Percentiles rank a stretch among this genome's conserved stretches.
Conservation (phyloP, 2,797 vertebrate species). For the Pseudomugil tenellus region DNA sequence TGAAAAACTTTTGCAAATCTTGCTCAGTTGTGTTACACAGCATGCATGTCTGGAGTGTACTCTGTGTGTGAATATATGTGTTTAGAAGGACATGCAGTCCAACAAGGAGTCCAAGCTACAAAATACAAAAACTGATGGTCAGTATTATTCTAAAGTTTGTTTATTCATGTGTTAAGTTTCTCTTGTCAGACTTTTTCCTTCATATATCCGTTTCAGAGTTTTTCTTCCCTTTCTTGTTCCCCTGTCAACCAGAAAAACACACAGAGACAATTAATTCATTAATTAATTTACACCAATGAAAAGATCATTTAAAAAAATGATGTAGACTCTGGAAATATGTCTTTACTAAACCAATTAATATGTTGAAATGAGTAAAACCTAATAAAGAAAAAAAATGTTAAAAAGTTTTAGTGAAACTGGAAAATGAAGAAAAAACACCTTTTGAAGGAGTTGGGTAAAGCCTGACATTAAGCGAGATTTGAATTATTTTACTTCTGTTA, state of each 20-base stretch:
- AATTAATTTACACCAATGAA: not conserved
- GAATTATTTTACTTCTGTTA: too few relatives aligned
- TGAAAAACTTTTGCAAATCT: constrained; percentile 29
- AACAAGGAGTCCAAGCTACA: constrained; percentile 25
- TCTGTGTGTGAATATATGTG: constrained; percentile 10
- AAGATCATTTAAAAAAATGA: too few relatives aligned
- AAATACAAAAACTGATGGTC: constrained; percentile 64
- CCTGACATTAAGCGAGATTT: too few relatives aligned
- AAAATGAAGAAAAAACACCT: too few relatives aligned
- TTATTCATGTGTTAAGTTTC: constrained; percentile 51
- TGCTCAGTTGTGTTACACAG: constrained; percentile 35
- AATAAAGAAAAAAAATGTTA: too few relatives aligned
- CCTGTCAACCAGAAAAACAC: constrained; percentile 77
- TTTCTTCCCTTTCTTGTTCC: constrained; percentile 89
- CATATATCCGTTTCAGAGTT: constrained; percentile 85
- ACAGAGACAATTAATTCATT: constrained; percentile 17
- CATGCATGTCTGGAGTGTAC: constrained; percentile 36
- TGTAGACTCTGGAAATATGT: too few relatives aligned
- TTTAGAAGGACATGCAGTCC: constrained; percentile 62
- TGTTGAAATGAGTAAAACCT: too few relatives aligned
- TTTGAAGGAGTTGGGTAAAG: too few relatives aligned
- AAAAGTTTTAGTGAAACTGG: too few relatives aligned
- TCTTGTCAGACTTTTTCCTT: constrained; percentile 55
- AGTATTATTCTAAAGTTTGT: constrained; percentile 33
- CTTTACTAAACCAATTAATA: too few relatives aligned